Conservation (phyloP, 2,888 invertebrate genomes). For the Drosophila rubida region DNA sequence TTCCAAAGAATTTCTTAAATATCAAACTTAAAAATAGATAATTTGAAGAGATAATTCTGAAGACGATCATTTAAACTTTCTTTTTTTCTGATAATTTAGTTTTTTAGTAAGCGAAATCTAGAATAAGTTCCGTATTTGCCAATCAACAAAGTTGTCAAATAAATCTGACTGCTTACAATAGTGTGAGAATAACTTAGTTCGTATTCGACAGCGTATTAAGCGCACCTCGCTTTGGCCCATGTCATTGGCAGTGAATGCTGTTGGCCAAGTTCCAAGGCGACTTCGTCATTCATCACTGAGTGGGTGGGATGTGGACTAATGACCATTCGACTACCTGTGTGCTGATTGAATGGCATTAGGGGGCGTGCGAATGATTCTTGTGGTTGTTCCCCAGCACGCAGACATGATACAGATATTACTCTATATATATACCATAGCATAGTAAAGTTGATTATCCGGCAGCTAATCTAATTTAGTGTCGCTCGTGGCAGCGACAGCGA, state of each 20-base stretch:
- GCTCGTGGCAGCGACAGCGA: conserved; percentile 13
- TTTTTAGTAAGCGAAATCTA: too few relatives aligned
- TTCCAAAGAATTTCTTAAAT: too few relatives aligned
- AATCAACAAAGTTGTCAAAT: too few relatives aligned
- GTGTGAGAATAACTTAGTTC: too few relatives aligned
- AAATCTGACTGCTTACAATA: too few relatives aligned
- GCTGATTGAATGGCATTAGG: conserved; percentile 51
- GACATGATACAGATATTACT: conserved; percentile 9
- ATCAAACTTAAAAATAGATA: too few relatives aligned
- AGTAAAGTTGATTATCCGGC: conserved; percentile 59
- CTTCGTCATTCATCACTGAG: conserved; percentile 61
- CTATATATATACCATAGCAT: conserved; percentile 3
- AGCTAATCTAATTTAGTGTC: conserved; percentile 63
- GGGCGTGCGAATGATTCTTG: conserved; percentile 45
- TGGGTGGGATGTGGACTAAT: conserved; percentile 55
- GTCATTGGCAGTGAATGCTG: conserved; percentile 47
- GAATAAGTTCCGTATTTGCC: too few relatives aligned
- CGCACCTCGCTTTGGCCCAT: conserved; percentile 41
- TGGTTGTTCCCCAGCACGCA: conserved; percentile 18
- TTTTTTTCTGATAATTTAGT: too few relatives aligned
- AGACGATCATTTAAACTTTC: too few relatives aligned
- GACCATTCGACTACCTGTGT: conserved; percentile 48
- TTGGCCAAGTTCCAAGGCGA: conserved; percentile 64
- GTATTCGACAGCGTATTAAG: neutral
- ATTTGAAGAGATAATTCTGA: too few relatives aligned